Evolutionary conservation across 2,888 invertebrate species (phyloP).

Genomic region (Drosophila robusta): DNA sequence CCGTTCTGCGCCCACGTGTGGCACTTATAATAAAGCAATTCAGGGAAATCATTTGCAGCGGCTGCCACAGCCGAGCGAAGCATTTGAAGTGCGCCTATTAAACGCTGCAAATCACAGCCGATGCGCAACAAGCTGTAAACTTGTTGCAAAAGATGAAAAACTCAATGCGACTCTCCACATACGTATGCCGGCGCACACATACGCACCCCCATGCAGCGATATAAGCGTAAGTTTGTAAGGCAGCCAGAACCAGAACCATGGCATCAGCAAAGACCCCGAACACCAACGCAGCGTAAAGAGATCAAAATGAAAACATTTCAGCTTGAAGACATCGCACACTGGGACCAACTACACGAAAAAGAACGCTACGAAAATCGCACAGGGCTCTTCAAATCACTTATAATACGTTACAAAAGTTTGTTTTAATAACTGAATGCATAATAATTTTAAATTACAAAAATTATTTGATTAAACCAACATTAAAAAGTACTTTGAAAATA

Average conservation of each 20-base stretch:
- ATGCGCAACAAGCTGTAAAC: slow-evolving; percentile 76
- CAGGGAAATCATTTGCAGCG: slow-evolving; percentile 73
- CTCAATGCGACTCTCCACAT: slow-evolving; percentile 51
- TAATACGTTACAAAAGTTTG: no score
- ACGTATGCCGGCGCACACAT: slow-evolving; percentile 1
- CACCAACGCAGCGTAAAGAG: slow-evolving; percentile 78
- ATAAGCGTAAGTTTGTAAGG: slow-evolving; percentile 30
- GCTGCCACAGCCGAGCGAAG: slow-evolving; percentile 38
- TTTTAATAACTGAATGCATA: no score
- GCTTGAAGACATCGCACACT: slow-evolving; percentile 50
- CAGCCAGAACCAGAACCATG: slow-evolving; percentile 46
- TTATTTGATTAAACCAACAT: no score
- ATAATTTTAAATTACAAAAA: no score
- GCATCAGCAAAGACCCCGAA: slow-evolving; percentile 50
- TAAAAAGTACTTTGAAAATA: no score
- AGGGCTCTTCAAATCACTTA: neutral
- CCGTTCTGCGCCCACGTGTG: slow-evolving; percentile 52
- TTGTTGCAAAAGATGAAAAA: slow-evolving; percentile 74
- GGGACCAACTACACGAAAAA: neutral
- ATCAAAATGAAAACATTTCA: slow-evolving; percentile 79
- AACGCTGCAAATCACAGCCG: slow-evolving; percentile 74
- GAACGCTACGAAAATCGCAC: neutral
- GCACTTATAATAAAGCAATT: slow-evolving; percentile 75
- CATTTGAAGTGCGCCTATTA: slow-evolving; percentile 77
- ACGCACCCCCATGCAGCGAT: neutral